Conservation (phyloP, 2,888 invertebrate species). For the Spodoptera picta region DNA sequence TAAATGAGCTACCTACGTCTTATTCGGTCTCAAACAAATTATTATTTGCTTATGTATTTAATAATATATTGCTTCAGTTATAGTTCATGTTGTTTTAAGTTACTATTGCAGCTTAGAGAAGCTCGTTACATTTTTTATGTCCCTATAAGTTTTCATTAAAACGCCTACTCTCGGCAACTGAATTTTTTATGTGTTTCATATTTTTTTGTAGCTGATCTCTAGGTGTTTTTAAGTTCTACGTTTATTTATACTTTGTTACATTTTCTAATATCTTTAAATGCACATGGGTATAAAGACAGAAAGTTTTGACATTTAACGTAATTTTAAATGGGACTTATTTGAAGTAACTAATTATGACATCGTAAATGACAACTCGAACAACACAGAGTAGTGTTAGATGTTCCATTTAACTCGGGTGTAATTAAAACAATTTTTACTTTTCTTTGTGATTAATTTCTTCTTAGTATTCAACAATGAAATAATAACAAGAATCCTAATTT, state of each 20-base stretch:
- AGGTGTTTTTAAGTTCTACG: too few relatives aligned
- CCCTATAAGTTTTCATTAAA: too few relatives aligned
- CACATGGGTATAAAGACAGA: too few relatives aligned
- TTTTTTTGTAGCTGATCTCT: too few relatives aligned
- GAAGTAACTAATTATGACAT: neutral
- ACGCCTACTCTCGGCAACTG: too few relatives aligned
- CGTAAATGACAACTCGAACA: neutral
- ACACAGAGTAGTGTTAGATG: conserved; percentile 12
- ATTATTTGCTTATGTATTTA: conserved; percentile 4
- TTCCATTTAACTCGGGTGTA: conserved; percentile 19
- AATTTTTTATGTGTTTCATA: too few relatives aligned
- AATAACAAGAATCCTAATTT: conserved; percentile 22
- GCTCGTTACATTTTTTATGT: too few relatives aligned
- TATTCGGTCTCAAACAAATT: conserved; percentile 9
- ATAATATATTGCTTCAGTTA: conserved; percentile 6
- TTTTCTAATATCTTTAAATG: too few relatives aligned
- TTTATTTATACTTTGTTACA: too few relatives aligned
- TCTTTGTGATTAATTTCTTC: conserved; percentile 23
- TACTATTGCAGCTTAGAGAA: neutral
- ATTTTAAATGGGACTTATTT: too few relatives aligned
- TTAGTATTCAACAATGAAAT: conserved; percentile 19
- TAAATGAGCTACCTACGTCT: conserved; percentile 11
- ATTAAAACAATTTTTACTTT: conserved; percentile 31
- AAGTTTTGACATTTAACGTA: too few relatives aligned
- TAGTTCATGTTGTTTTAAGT: neutral